Percentiles rank a stretch among this genome's conserved stretches.
Evolutionary conservation across 1,140 invertebrate species (phyloP).

Genomic region (Bathynomus jamesi): DNA sequence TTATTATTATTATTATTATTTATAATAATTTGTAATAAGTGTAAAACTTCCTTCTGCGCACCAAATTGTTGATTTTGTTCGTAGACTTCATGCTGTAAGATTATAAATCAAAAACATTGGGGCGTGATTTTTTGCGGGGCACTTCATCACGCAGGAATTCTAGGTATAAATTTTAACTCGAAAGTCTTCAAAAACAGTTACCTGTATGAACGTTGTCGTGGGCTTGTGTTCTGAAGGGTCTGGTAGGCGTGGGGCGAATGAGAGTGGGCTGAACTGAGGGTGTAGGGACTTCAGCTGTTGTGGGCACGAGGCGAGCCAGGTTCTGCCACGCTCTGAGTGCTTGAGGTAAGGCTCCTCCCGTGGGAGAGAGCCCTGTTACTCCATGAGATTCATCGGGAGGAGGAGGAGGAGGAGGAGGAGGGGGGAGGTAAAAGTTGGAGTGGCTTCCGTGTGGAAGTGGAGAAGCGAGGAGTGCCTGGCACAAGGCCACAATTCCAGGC

Average conservation of each 20-base stretch:
- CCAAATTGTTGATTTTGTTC: too few species aligned
- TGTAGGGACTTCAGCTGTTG: background rate
- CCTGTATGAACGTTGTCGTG: too few species aligned
- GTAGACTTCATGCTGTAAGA: too few species aligned
- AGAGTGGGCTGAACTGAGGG: slow-evolving; percentile 13
- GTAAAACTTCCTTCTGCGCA: too few species aligned
- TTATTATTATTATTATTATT: slow-evolving; percentile 3
- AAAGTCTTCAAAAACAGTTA: too few species aligned
- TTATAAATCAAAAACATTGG: too few species aligned
- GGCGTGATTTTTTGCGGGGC: too few species aligned
- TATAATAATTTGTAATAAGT: too few species aligned
- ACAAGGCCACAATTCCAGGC: slow-evolving; percentile 62
- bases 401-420: slow-evolving; percentile 38
- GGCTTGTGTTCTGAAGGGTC: too few species aligned
- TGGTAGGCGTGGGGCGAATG: slow-evolving; percentile 30
- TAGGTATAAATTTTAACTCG: too few species aligned
- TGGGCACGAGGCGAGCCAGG: slow-evolving; percentile 24
- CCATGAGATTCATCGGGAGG: background rate
- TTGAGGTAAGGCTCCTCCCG: slow-evolving; percentile 9
- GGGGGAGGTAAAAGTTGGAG: slow-evolving; percentile 54
- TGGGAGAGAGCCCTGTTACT: background rate
- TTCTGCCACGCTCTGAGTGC: slow-evolving; percentile 29
- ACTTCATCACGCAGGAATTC: too few species aligned
- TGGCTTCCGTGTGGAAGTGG: background rate
- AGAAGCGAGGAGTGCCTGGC: slow-evolving; percentile 46